Conservation (phyloP, 2,797 vertebrate species). For the Lophotriccus pileatus region DNA sequence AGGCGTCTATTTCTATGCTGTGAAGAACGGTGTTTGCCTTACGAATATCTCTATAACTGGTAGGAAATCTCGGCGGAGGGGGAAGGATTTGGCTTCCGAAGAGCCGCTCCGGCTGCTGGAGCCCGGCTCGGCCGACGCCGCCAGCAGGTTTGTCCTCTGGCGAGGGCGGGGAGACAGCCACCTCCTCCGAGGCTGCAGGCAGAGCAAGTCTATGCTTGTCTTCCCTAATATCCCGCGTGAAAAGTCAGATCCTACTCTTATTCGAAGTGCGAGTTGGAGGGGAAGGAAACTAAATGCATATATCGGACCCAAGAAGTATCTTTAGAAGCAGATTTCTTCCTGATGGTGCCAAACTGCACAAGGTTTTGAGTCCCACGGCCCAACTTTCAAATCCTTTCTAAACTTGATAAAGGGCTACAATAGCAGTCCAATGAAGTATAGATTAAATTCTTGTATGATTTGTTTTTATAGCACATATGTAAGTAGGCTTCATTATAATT, state of each 20-base stretch:
- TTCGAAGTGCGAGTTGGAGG: fast-evolving
- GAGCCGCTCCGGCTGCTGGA: background rate
- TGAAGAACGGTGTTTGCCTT: background rate
- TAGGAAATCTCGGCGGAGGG: background rate
- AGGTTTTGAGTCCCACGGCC: background rate
- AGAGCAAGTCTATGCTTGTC: background rate
- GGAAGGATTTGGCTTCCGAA: background rate
- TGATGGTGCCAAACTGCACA: background rate
- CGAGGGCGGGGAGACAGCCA: background rate
- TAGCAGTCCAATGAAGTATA: background rate
- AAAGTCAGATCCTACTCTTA: background rate
- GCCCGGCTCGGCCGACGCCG: background rate
- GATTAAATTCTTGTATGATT: conserved; percentile 12
- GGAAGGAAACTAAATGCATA: background rate
- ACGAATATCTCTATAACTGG: background rate
- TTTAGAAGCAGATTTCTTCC: background rate
- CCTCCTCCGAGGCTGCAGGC: background rate
- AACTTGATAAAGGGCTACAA: background rate
- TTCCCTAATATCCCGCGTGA: background rate
- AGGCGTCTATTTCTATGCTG: background rate
- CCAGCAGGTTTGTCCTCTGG: background rate
- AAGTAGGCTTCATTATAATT: conserved; percentile 30
- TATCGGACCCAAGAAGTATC: background rate
- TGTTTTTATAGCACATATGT: conserved; percentile 30
- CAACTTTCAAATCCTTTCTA: conserved; percentile 7